Base-by-base conservation (phyloP, 2,888 invertebrate genomes). In the Disparrhopalites patrizii region DNA sequence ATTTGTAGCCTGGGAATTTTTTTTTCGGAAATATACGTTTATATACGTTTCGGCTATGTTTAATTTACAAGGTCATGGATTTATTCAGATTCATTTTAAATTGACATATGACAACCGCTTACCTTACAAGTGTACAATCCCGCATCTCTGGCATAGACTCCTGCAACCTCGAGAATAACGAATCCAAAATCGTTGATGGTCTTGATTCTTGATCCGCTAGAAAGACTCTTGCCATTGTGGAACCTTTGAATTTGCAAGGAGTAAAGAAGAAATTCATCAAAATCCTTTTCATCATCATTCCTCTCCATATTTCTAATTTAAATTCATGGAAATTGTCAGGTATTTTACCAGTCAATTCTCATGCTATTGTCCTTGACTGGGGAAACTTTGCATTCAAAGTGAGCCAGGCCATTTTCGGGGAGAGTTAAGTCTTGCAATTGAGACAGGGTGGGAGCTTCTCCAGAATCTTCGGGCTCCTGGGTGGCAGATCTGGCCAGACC, bases 181-280 rank as follows among this genome's bases (percentile, higher is more conserved):
- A 93, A 96, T 62, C 98, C 97, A 81, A 98, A 97, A 79, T 98
- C 97, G 77, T 94, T 93, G 75, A 95, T 93, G 0, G 96, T 95
- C 80, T 96, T 96, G 73, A 95, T 89, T 78, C 95, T 86, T 65
- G 92, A 68, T 3, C 70, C 70, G 31, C 64, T 66, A 56, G 64
- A 66, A 15, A 71, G 62, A 10, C 38, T 40, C 50, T 70, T 67
- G 23, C 89, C 79, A 79, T 99, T 95, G 78, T 95, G 95, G 86
- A 87, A 97, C 13, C 8, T n/a, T n/a, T n/a, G n/a, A n/a, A n/a
- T n/a, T n/a, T n/a, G n/a, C 36, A 36, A 36, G 36, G 36, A n/a
- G n/a, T n/a, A n/a, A n/a, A n/a, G 36, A 36, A 36, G 13, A 36
- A 36, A 36, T 36, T 36, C 8, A 36, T 36, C n/a, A n/a, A n/a